Percentiles rank a stretch among this genome's conserved stretches.
Conservation (phyloP, 2,113 vertebrate species). For the Serinus canaria region DNA sequence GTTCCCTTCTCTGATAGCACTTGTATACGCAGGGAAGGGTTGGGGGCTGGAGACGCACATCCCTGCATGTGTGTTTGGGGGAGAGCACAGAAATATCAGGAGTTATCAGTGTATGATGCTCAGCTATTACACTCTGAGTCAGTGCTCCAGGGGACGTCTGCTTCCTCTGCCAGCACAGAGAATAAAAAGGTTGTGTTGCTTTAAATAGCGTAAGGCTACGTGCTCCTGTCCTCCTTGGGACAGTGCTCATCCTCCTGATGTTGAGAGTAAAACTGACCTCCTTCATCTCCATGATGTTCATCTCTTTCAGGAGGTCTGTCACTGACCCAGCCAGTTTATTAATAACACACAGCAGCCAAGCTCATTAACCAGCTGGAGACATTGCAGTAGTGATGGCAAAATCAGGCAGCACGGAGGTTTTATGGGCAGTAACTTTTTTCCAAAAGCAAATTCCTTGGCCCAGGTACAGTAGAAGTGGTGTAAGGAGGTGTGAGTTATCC, state of each 20-base stretch:
- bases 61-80: background rate
- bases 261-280: background rate
- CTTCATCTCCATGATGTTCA: background rate
- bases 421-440: background rate
- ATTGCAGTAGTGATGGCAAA: background rate
- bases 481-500: background rate
- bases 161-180: background rate
- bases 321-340: background rate
- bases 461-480: background rate
- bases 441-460: background rate
- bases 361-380: background rate
- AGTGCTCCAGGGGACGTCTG: background rate
- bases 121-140: background rate
- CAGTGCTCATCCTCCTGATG: background rate
- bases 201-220: accelerated
- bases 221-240: background rate
- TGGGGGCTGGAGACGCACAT: background rate
- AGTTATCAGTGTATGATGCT: background rate
- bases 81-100: background rate
- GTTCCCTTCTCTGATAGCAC: background rate
- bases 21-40: background rate
- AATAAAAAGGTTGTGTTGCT: background rate
- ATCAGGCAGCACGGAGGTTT: background rate
- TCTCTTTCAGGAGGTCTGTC: background rate
- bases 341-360: background rate